phyloP scores from a whole-genome alignment of 2,888 invertebrate genomes.

The Caenorhabditis sp. region DNA sequence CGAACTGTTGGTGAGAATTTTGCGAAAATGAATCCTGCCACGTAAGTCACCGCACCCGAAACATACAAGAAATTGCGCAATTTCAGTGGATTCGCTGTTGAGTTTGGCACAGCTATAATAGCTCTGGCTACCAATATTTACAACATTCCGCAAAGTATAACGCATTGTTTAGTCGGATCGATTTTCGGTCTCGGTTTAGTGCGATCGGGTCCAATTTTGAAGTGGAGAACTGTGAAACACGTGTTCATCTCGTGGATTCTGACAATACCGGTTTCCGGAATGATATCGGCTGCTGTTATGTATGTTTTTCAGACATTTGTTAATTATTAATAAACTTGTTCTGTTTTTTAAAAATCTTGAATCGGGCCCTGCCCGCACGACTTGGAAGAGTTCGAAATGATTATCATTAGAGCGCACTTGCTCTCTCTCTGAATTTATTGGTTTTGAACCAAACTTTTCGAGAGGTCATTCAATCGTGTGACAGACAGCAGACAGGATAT shows the following conservation, averaged over 20 bases:
- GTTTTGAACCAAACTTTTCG: too few relatives aligned
- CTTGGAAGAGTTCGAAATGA: too few relatives aligned
- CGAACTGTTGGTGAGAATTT: slow-evolving; percentile 90
- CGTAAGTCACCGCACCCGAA: slow-evolving; percentile 8
- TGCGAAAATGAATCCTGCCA: slow-evolving; percentile 35
- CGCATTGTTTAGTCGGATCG: slow-evolving; percentile 87
- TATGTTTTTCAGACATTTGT: slow-evolving; percentile 18
- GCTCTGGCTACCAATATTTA: slow-evolving; percentile 93
- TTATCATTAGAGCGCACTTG: too few relatives aligned
- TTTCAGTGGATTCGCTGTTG: slow-evolving; percentile 84
- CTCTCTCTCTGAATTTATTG: too few relatives aligned
- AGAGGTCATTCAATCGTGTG: too few relatives aligned
- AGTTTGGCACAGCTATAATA: slow-evolving; percentile 92
- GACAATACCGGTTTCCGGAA: slow-evolving; percentile 35
- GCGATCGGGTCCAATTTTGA: slow-evolving; percentile 30
- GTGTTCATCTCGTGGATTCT: slow-evolving; percentile 34
- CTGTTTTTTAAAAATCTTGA: too few relatives aligned
- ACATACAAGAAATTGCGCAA: slow-evolving; percentile 72
- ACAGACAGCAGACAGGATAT: too few relatives aligned
- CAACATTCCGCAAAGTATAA: slow-evolving; percentile 94
- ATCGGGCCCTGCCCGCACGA: too few relatives aligned
- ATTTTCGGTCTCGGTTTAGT: slow-evolving; percentile 34
- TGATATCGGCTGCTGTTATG: slow-evolving; percentile 31
- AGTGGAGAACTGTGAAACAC: slow-evolving; percentile 35
- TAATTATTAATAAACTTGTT: slow-evolving; percentile 1